Evolutionary conservation across 2,888 invertebrate species (phyloP), one percentile per base, ranked within the genome.

Genomic region (Pelosia muscerda): DNA sequence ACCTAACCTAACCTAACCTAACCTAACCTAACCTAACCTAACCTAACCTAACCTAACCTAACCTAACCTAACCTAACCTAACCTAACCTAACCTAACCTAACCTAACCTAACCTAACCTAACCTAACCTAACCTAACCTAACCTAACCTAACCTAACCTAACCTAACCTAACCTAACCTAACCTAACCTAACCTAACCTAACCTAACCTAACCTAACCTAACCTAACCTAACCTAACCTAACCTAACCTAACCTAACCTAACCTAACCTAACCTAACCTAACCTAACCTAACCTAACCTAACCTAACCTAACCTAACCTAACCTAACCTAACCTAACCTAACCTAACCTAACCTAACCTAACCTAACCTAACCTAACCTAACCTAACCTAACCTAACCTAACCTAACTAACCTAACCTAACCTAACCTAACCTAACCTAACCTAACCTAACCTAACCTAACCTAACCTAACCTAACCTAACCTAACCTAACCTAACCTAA

Each of bases 401-500:
- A 64, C 64, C 64, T 64, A 64, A 64, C 64, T 64, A 64, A 64
- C 64, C 64, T 64, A 64, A 64, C 64, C 64, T 57, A 64, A 64
- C 64, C 64, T 64, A 64, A 64, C 64, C 64, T 64, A 64, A 64
- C 64, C 64, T 64, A 64, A 64, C 64, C 64, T 64, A 64, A 64
- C 64, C 64, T 64, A 64, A 64, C 64, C 64, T 64, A 64, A 64
- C 64, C 64, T 64, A 64, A 64, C 64, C 64, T 64, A 64, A 64
- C 64, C 64, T 64, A 64, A 64, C 64, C 64, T 64, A 64, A 64
- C 64, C 64, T 57, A 60, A 64, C 64, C 64, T 57, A 64, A 64
- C 64, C 64, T 64, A 64, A 64, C 64, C 64, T 63, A 64, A 71
- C 71, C 71, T 71, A 71, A 71, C 71, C 71, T 71, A 71, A 71